phyloP scores from a whole-genome alignment of 2,888 invertebrate species.

The Trachelus troglodyta region DNA sequence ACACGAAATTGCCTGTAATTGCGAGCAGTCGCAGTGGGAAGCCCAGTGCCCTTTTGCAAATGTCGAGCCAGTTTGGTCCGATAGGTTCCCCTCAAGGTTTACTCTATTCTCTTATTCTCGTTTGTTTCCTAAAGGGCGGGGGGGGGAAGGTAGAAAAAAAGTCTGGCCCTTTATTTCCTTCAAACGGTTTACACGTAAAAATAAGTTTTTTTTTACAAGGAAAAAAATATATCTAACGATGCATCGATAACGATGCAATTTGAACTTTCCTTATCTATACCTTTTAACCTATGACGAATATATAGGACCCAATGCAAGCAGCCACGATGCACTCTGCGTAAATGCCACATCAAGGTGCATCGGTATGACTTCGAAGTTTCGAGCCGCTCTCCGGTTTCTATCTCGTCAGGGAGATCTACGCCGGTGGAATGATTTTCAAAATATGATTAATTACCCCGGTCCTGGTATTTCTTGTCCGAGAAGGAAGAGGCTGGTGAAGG shows the following conservation, averaged over 20 bases:
- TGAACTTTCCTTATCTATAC: neutral
- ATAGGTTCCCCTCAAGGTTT: neutral
- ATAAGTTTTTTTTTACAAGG: no score
- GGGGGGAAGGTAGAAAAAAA: neutral
- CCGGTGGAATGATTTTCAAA: constrained; percentile 65
- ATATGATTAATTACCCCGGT: constrained; percentile 47
- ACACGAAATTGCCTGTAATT: constrained; percentile 49
- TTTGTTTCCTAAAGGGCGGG: constrained; percentile 14
- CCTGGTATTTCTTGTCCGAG: constrained; percentile 22
- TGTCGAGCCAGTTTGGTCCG: constrained; percentile 18
- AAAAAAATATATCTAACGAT: neutral
- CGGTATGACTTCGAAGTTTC: constrained; percentile 59
- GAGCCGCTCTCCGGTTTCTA: constrained; percentile 49
- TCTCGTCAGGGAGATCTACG: constrained; percentile 61
- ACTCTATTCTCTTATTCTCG: constrained; percentile 9
- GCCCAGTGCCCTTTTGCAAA: constrained; percentile 18
- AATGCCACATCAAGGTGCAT: constrained; percentile 42
- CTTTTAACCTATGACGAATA: neutral
- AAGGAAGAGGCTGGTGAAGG: constrained; percentile 8
- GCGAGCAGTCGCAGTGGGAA: constrained; percentile 18
- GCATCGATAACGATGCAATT: neutral
- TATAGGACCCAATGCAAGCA: neutral
- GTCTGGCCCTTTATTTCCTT: neutral
- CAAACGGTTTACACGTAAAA: neutral
- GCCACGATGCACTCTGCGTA: constrained; percentile 7